phyloP scores from a whole-genome alignment of 64 coral and sea anemone genomes.

The Exaiptasia diaphana region DNA sequence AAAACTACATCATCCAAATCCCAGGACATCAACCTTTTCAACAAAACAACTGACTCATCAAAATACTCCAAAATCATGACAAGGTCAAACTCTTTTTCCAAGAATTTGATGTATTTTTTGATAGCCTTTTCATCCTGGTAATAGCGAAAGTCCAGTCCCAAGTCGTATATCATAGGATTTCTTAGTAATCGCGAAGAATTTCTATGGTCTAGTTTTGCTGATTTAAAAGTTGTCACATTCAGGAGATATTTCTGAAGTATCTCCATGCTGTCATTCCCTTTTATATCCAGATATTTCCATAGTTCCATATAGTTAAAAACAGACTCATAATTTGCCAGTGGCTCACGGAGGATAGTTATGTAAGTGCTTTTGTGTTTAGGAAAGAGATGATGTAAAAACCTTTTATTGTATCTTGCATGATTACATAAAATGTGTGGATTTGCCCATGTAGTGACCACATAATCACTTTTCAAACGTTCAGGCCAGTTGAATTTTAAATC shows the following conservation, averaged over 20 bases:
- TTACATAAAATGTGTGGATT: constrained; percentile 59
- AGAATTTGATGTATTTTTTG: constrained; percentile 5
- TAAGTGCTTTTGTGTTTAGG: constrained; percentile 32
- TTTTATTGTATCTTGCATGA: constrained; percentile 37
- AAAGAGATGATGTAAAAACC: constrained; percentile 1
- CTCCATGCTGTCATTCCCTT: background rate
- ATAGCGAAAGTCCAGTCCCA: constrained; percentile 1
- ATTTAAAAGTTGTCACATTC: background rate
- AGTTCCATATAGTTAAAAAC: constrained; percentile 31
- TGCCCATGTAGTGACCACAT: background rate
- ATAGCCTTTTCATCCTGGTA: constrained; percentile 1
- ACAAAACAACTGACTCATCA: constrained; percentile 34
- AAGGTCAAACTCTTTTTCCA: constrained; percentile 16
- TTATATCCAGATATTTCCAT: background rate
- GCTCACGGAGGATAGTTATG: constrained; percentile 66
- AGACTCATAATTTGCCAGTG: constrained; percentile 44
- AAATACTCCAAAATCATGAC: constrained; percentile 11
- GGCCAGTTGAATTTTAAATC: constrained; percentile 36
- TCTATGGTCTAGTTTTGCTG: background rate
- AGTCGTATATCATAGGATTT: constrained; percentile 37
- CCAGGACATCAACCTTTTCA: constrained; percentile 33
- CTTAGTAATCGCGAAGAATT: background rate
- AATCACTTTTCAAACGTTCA: background rate
- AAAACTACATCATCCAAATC: constrained; percentile 26
- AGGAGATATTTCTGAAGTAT: background rate